Evolutionary conservation across 2,113 vertebrate species (phyloP).

Genomic region (Galbula dea): DNA sequence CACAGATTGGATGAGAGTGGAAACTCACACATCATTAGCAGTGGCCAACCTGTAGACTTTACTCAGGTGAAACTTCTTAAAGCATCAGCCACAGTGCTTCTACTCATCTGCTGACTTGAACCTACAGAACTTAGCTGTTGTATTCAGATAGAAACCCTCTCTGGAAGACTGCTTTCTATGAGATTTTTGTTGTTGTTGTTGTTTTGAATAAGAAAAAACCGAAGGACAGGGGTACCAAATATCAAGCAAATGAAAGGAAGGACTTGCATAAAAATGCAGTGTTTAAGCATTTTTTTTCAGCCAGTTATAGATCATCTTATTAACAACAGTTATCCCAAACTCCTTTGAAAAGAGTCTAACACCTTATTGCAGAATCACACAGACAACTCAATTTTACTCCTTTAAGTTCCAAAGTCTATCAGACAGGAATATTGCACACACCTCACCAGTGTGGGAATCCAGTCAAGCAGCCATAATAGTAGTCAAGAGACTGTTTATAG

Average conservation of each 20-base stretch:
- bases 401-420: neutral
- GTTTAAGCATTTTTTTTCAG: neutral
- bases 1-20: fast-evolving
- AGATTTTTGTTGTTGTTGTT: neutral
- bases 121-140: too few relatives aligned
- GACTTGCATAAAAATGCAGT: neutral
- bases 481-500: fast-evolving
- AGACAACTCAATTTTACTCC: neutral
- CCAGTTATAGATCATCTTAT: neutral
- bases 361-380: neutral
- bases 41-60: neutral
- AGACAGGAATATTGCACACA: neutral
- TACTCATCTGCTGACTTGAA: neutral
- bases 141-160: neutral
- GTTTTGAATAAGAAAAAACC: neutral
- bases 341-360: neutral
- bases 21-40: neutral
- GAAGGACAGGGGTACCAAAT: fast-evolving
- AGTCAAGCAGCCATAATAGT: fast-evolving
- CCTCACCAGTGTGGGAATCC: neutral
- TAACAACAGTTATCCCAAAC: neutral
- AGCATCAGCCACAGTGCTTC: neutral
- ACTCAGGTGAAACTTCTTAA: neutral
- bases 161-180: neutral
- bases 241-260: neutral